Conservation (phyloP, 92 coral and sea anemone species). For the Phymanthus crucifer region DNA sequence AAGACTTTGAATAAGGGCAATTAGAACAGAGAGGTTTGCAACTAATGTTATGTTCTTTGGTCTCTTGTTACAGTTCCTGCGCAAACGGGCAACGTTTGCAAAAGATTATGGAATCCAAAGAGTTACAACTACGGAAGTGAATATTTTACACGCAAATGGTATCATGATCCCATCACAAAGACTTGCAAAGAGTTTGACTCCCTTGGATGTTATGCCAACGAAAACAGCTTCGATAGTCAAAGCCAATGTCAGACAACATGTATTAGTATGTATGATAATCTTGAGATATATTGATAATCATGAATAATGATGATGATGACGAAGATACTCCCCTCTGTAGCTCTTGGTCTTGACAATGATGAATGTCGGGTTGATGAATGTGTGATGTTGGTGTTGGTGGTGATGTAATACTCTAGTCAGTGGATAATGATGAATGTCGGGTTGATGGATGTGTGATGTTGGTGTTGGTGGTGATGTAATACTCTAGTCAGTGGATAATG, state of each 20-base stretch:
- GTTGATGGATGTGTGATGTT: no score
- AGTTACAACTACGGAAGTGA: slow-evolving; percentile 30
- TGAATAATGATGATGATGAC: not conserved
- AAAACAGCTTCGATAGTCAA: slow-evolving; percentile 66
- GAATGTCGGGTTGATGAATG: no score
- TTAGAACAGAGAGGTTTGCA: no score
- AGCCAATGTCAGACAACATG: slow-evolving; percentile 57
- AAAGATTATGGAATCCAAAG: slow-evolving; percentile 64
- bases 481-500: no score
- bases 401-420: no score
- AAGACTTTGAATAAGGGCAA: no score
- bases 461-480: no score
- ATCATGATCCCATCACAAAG: slow-evolving; percentile 37
- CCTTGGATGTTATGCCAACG: slow-evolving; percentile 81
- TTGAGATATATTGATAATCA: not conserved
- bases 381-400: no score
- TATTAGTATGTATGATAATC: slow-evolving; percentile 52
- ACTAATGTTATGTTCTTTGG: not conserved
- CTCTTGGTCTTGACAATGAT: no score
- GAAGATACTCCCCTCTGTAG: no score
- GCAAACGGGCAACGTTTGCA: slow-evolving; percentile 57
- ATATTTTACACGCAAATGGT: slow-evolving; percentile 49
- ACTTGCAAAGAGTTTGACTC: slow-evolving; percentile 59
- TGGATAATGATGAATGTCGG: no score
- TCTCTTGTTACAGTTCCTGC: slow-evolving; percentile 44